Conservation (phyloP, 1,140 invertebrate genomes). For the Micrasema minimum region DNA sequence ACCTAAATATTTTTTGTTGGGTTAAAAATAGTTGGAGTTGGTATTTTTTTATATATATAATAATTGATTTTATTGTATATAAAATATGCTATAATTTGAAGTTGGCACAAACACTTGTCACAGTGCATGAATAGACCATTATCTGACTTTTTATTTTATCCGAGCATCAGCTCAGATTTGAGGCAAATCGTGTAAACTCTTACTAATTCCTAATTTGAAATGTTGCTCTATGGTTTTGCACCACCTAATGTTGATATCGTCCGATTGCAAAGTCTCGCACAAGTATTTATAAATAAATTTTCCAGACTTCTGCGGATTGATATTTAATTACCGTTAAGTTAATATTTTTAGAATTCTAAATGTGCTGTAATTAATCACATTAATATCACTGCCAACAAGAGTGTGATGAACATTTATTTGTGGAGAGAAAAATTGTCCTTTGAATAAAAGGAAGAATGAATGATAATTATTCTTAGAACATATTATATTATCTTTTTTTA, state of each 20-base stretch:
- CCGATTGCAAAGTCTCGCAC: slow-evolving; percentile 16
- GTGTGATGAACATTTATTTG: slow-evolving; percentile 15
- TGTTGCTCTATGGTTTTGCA: slow-evolving; percentile 4
- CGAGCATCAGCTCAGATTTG: too few relatives aligned
- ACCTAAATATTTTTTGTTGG: too few relatives aligned
- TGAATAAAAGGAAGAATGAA: not conserved
- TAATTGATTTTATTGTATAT: too few relatives aligned
- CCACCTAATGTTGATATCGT: slow-evolving; percentile 10
- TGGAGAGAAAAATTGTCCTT: not conserved
- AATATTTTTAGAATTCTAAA: slow-evolving; percentile 18
- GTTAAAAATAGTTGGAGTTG: too few relatives aligned
- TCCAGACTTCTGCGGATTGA: slow-evolving; percentile 18
- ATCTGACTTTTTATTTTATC: too few relatives aligned
- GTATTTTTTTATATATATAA: too few relatives aligned
- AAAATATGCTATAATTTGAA: too few relatives aligned
- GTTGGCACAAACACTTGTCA: too few relatives aligned
- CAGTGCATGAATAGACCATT: too few relatives aligned
- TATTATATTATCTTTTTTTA: too few relatives aligned
- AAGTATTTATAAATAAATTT: slow-evolving; percentile 21
- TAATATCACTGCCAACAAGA: slow-evolving; percentile 28
- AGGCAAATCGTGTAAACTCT: too few relatives aligned
- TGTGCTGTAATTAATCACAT: slow-evolving; percentile 11
- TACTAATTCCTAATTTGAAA: not conserved
- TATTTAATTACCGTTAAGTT: slow-evolving; percentile 21
- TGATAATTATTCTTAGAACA: not conserved